Percentiles rank a stretch among this genome's conserved stretches.
These are phyloP conservation scores for Mactromeris polynyma DNA, from an alignment of 2,888 invertebrate species.

Conservation along the genomic window DNA sequence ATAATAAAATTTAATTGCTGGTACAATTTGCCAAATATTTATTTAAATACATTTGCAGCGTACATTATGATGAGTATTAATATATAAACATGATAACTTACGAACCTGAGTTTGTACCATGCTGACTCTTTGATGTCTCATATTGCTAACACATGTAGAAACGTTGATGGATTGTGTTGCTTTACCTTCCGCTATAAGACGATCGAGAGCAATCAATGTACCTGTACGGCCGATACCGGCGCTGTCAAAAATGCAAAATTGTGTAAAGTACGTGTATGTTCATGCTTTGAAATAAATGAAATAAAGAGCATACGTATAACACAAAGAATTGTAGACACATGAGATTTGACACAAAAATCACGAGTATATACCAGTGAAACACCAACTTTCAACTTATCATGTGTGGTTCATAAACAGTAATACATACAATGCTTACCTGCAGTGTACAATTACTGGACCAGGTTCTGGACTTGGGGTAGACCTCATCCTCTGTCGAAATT, in stretches of 20 bases:
- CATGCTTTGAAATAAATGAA: neutral
- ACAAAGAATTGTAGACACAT: neutral
- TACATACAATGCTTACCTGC: neutral
- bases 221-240: constrained; percentile 52
- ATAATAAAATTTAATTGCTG: neutral
- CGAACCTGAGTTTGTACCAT: constrained; percentile 56
- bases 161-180: constrained; percentile 20
- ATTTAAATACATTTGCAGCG: neutral
- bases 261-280: no score
- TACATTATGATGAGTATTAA: no score
- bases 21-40: neutral
- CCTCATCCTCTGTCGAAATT: constrained; percentile 8
- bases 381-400: neutral
- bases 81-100: no score
- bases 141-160: constrained; percentile 24
- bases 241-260: constrained; percentile 14
- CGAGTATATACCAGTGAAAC: neutral
- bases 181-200: constrained; percentile 25
- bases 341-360: neutral
- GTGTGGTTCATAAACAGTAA: neutral
- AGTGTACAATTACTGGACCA: neutral
- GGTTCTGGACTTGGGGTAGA: neutral
- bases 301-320: neutral
- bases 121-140: constrained; percentile 49
- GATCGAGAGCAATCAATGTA: constrained; percentile 50